phyloP scores from a whole-genome alignment of 2,888 invertebrate species.

The Drepanosiphum platanoidis region DNA sequence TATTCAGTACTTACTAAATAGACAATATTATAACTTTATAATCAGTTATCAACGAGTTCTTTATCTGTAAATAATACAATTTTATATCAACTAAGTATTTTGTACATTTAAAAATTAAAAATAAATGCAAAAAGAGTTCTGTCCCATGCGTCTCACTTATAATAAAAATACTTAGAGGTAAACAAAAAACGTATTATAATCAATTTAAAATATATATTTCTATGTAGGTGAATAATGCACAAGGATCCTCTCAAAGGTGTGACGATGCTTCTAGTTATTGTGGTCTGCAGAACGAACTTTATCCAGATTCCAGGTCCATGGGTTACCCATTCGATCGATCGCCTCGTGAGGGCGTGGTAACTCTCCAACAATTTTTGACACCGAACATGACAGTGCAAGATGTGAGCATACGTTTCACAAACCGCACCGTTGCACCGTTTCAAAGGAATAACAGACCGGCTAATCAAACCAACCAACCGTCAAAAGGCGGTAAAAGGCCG shows the following conservation, averaged over 20 bases:
- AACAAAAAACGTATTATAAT: too few species aligned
- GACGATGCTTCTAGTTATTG: conserved; percentile 83
- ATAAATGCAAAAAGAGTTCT: too few species aligned
- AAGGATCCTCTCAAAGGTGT: conserved; percentile 68
- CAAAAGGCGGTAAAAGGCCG: not conserved
- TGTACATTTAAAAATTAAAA: too few species aligned
- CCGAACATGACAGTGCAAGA: conserved; percentile 68
- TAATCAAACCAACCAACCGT: not conserved
- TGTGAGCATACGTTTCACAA: not conserved
- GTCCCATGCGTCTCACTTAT: too few species aligned
- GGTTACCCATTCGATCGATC: conserved; percentile 83
- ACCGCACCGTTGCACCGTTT: not conserved
- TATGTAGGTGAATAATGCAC: conserved; percentile 26
- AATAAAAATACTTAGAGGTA: too few species aligned
- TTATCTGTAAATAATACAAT: too few species aligned
- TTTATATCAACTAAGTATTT: too few species aligned
- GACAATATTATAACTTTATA: too few species aligned
- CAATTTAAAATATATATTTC: too few species aligned
- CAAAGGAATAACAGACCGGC: not conserved
- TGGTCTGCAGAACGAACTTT: conserved; percentile 79
- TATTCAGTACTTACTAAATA: too few species aligned
- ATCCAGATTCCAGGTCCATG: conserved; percentile 85
- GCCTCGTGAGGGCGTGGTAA: conserved; percentile 72
- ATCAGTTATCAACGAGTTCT: too few species aligned
- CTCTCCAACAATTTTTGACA: conserved; percentile 76